Base-by-base conservation (phyloP, 30 jellyfish, hydroid and myxozoan species). In the Nemopilema nomurai region DNA sequence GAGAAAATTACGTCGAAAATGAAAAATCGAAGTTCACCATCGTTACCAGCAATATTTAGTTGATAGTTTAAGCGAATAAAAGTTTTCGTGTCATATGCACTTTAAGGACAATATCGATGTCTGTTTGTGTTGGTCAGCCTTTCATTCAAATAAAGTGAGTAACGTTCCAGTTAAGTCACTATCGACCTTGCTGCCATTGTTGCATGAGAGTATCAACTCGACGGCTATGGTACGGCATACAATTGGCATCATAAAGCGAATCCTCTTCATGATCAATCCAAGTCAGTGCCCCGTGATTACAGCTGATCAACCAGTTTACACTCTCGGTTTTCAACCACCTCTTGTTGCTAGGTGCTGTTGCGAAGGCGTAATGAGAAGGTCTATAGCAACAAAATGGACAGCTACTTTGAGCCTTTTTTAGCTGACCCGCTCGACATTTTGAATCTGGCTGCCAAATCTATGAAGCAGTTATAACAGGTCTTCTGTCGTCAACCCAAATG, bases 121-220 rank as follows among this genome's bases (percentile, higher is more conserved):
- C n/a, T n/a, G n/a, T 33, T 6, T 76, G 7, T 76, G 76, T 76
- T 76, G 86, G 86, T 51, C 86, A 19, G 86, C 33, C 21, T 76
- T 7, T 76, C 86, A 76, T 62, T 31, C 75, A 0, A 52, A 49
- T 57, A 76, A 41, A 22, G 1, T 22, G 13, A 13, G 8, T 17
- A 23, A 7, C 32, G 22, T 8, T 8, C 71, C 84, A 74, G 70
- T 31, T 4, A 41, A 28, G 71, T 4, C 69, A 51, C 26, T 74
- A 22, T 74, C 84, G 30, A 74, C 84, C 7, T 76, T 74, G 4
- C 84, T 74, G 18, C 84, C 84, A 18, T 69, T 69, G 20, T 51
- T 69, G 79, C 18, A 74, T 16, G 84, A 74, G 8, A 22, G 74
- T 22, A 30, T 4, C 4, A 74, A 74, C 30, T 74, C 84, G 16